Base-by-base conservation (phyloP, 2,888 invertebrate genomes). In the Ochropleura leucogaster region DNA sequence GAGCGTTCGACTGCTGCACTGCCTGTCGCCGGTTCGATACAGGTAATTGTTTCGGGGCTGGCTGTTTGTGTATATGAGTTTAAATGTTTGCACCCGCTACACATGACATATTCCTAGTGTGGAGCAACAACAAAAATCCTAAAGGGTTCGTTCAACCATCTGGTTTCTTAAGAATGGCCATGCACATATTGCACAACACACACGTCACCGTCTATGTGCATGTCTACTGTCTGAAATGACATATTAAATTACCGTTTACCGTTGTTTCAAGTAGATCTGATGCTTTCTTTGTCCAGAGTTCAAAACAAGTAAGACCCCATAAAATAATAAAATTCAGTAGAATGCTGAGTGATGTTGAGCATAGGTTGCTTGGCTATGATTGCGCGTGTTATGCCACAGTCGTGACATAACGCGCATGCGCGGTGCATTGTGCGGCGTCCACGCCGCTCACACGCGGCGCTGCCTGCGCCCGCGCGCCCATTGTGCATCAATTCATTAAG, bases 401-500 rank as follows among this genome's bases (percentile, higher is more conserved):
- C 87, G 89, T 92, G 92, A 92, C 87, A 90, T 93, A 93, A 92
- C 89, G 78, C 74, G 78, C 80, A 81, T 82, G 86, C 74, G 76
- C 80, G 77, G 86, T 85, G 90, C 84, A 88, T 88, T 89, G 89
- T 88, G 87, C 80, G 80, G 86, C 87, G 89, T 83, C 72, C 79
- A 87, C 87, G 83, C 87, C 78, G 79, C 75, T 88, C 87, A 88
- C 85, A 87, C 85, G 88, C 87, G 77, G 79, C 75, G 88, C 70
- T 74, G 80, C 77, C 74, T 67, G 81, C 72, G 80, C 80, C 51
- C 62, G 75, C 74, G 68, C 85, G n/a, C 82, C 80, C 85, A 90
- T 91, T 92, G 90, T 89, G 80, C 87, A 87, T 88, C 89, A 89
- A 91, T 90, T 92, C 89, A 92, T 91, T 90, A 90, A 85, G 80